Evolutionary conservation across 2,797 vertebrate species (phyloP).

Genomic region (Scomberomorus guttatus): DNA sequence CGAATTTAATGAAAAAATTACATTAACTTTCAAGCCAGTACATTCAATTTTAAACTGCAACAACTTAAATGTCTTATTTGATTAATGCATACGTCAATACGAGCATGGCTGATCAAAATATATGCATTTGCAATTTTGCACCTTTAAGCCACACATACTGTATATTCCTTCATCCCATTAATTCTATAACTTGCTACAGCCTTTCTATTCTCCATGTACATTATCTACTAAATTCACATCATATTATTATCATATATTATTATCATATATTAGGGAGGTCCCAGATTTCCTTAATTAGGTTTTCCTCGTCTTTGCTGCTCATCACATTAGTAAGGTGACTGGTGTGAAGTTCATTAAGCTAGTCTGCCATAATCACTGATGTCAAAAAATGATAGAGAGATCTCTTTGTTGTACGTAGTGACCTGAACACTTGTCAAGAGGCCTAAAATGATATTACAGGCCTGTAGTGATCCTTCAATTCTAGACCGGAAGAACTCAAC

Average conservation of each 20-base stretch:
- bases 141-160: too few species aligned
- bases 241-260: background rate
- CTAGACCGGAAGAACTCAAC: background rate
- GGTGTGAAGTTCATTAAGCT: conserved; percentile 15
- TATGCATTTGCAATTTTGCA: background rate
- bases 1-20: background rate
- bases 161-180: background rate
- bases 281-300: background rate
- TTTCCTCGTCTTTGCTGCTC: background rate
- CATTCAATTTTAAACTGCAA: background rate
- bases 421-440: too few species aligned
- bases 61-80: background rate
- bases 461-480: too few species aligned
- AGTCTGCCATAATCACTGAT: conserved; percentile 12
- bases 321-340: conserved; percentile 6
- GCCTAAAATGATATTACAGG: too few species aligned
- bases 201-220: background rate
- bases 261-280: background rate
- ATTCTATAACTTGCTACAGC: background rate
- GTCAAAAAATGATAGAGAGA: conserved; percentile 18
- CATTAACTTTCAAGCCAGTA: background rate
- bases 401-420: background rate
- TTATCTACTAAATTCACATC: background rate
- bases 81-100: background rate
- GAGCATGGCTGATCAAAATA: background rate